Conservation (phyloP, 2,888 invertebrate species). For the Sericinus montela region DNA sequence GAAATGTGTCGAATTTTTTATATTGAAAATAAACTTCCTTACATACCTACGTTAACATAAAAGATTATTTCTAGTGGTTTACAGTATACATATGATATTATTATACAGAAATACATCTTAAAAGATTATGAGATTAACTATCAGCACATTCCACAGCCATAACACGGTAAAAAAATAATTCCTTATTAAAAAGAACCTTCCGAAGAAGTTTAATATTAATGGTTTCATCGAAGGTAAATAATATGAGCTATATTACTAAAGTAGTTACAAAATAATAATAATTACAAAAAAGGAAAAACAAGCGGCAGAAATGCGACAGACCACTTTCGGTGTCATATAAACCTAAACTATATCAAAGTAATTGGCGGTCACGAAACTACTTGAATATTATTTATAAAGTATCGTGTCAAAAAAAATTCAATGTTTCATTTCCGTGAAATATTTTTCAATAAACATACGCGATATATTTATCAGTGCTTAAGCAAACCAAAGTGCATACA, state of each 20-base stretch:
- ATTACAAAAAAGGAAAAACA: conserved; percentile 2
- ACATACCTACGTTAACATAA: conserved; percentile 18
- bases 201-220: too few species aligned
- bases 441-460: neutral
- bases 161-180: conserved; percentile 10
- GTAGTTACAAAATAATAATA: conserved; percentile 13
- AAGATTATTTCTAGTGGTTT: conserved; percentile 1
- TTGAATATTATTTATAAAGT: neutral
- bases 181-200: too few species aligned
- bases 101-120: conserved; percentile 13
- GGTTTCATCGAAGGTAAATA: too few species aligned
- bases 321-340: conserved; percentile 11
- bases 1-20: conserved; percentile 17
- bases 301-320: conserved; percentile 1
- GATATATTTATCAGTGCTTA: conserved; percentile 10
- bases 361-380: conserved; percentile 11
- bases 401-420: conserved; percentile 12
- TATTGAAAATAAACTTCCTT: conserved; percentile 20
- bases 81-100: conserved; percentile 11
- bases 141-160: conserved; percentile 17
- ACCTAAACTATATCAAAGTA: neutral
- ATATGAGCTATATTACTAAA: neutral
- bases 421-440: neutral
- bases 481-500: conserved; percentile 9
- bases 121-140: conserved; percentile 12